Conservation (phyloP, 1,140 invertebrate species). For the Eufriesea mexicana region DNA sequence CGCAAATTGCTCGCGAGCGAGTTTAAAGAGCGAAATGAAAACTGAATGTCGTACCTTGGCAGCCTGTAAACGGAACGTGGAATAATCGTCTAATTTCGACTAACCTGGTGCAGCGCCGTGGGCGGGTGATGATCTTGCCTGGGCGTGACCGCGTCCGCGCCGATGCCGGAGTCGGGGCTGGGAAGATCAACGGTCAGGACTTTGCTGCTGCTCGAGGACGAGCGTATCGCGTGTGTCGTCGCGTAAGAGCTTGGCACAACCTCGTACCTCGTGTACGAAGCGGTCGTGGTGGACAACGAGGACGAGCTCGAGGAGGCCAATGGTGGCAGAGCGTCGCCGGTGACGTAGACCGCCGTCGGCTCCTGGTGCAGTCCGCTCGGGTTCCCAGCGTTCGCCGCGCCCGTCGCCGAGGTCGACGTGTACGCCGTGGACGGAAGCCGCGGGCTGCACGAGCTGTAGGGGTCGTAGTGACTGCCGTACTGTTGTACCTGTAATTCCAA, state of each 20-base stretch:
- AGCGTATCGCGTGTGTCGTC: conserved; percentile 79
- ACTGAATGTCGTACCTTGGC: no score
- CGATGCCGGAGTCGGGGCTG: conserved; percentile 95
- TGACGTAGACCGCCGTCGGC: conserved; percentile 78
- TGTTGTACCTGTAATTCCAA: conserved; percentile 74
- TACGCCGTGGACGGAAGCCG: conserved; percentile 82
- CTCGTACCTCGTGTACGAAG: conserved; percentile 81
- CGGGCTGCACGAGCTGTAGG: conserved; percentile 83
- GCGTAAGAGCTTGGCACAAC: conserved; percentile 80
- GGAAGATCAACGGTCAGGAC: conserved; percentile 95
- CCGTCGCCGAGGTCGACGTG: conserved; percentile 80
- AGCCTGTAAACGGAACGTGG: no score
- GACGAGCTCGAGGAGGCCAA: conserved; percentile 80
- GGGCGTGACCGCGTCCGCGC: conserved; percentile 94
- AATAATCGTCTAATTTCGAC: conserved; percentile 63
- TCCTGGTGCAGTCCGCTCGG: conserved; percentile 78
- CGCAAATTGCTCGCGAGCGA: no score
- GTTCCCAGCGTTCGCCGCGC: conserved; percentile 76
- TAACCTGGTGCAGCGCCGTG: conserved; percentile 89
- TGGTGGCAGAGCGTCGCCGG: conserved; percentile 76
- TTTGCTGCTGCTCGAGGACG: conserved; percentile 84
- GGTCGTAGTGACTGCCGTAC: conserved; percentile 80
- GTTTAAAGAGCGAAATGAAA: no score
- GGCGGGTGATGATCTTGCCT: conserved; percentile 89
- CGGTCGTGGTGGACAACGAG: conserved; percentile 76